Conservation (phyloP, 2,797 vertebrate species). For the Phrynocephalus vlangalii region DNA sequence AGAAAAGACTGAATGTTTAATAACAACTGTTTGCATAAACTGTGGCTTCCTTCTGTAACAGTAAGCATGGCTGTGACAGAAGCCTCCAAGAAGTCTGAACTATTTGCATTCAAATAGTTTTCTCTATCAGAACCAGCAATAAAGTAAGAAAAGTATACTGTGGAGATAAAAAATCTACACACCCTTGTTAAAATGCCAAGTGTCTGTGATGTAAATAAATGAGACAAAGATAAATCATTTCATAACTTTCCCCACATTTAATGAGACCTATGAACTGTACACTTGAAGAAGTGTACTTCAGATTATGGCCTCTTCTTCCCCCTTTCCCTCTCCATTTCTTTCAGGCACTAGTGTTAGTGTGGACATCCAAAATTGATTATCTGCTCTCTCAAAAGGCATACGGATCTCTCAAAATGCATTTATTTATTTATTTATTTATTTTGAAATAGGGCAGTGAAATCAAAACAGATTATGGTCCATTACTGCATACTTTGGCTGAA, state of each 20-base stretch:
- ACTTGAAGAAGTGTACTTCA: background rate
- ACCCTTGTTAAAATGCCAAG: too few species aligned
- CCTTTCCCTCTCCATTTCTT: background rate
- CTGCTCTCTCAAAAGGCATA: slow-evolving; percentile 43
- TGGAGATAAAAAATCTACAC: too few species aligned
- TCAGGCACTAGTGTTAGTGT: too few species aligned
- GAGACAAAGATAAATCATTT: too few species aligned
- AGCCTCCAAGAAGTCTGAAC: background rate
- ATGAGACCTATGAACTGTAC: too few species aligned
- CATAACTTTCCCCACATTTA: too few species aligned
- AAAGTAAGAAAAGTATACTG: too few species aligned
- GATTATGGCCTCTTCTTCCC: background rate
- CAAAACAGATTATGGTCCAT: slow-evolving; percentile 94
- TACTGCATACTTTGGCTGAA: slow-evolving; percentile 95
- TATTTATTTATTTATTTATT: slow-evolving; percentile 67
- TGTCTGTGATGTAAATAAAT: too few species aligned
- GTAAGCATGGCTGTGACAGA: background rate
- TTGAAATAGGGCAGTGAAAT: slow-evolving; percentile 87
- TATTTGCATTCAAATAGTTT: too few species aligned
- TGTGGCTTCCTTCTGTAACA: background rate
- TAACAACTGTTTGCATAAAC: background rate
- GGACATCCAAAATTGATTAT: too few species aligned
- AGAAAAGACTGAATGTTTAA: background rate
- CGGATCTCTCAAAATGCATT: slow-evolving; percentile 41
- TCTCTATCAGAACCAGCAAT: too few species aligned